Percentiles rank a stretch among this genome's conserved stretches.
Evolutionary conservation across 1,140 invertebrate species (phyloP).

Genomic region (Lethocerus indicus): DNA sequence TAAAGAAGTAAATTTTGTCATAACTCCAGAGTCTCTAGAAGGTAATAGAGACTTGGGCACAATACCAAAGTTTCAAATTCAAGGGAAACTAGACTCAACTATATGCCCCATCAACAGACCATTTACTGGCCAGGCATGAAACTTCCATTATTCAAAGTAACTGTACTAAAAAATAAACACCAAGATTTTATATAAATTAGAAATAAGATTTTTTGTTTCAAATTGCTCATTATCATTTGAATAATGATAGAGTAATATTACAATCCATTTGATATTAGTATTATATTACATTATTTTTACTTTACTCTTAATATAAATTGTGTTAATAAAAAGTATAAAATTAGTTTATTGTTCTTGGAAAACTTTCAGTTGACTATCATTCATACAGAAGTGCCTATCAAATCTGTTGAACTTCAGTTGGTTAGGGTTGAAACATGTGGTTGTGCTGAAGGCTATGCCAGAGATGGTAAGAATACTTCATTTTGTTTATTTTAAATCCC

Average conservation of each 20-base stretch:
- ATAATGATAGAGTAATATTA: not conserved
- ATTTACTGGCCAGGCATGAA: conserved; percentile 65
- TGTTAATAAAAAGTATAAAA: not conserved
- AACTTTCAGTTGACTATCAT: conserved; percentile 45
- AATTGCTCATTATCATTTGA: conserved; percentile 19
- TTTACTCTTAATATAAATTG: not conserved
- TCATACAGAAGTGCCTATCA: conserved; percentile 59
- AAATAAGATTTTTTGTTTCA: conserved; percentile 16
- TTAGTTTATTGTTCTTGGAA: not conserved
- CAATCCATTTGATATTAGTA: too few species aligned
- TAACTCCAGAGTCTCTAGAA: conserved; percentile 64
- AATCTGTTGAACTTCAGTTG: conserved; percentile 87
- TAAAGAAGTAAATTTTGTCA: conserved; percentile 50
- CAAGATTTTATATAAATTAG: not conserved
- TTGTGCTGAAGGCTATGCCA: conserved; percentile 83
- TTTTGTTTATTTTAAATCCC: too few species aligned
- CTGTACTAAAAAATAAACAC: not conserved
- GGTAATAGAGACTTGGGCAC: conserved; percentile 43
- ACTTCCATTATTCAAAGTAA: not conserved
- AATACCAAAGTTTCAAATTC: conserved; percentile 68
- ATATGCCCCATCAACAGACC: conserved; percentile 70
- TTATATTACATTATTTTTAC: not conserved
- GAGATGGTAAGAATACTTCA: conserved; percentile 75
- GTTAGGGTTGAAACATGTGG: conserved; percentile 92
- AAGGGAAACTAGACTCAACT: conserved; percentile 65